Base-by-base conservation (phyloP, 2,888 invertebrate species). In the Amitus sp. region DNA sequence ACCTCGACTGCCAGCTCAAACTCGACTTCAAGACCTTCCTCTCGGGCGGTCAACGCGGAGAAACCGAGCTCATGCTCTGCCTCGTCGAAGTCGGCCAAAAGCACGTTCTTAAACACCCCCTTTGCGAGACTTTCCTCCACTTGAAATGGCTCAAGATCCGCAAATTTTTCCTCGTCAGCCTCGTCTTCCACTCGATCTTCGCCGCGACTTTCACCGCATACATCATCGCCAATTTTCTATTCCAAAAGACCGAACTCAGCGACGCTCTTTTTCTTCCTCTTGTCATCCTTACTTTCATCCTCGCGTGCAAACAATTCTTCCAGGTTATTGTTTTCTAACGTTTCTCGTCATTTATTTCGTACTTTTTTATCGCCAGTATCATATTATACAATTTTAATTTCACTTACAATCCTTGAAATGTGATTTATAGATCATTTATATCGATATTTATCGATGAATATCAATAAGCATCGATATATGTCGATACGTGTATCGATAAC, bases 91-190 rank as follows among this genome's bases (percentile, higher is more conserved):
- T 92, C 1, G 93, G 93, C 1, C 91, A 91, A 66, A 89, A 90
- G 71, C 89, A 92, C 49, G 85, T 94, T 6, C 80, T 94, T 1
- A 92, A 92, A 77, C 94, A 94, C 82, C 94, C 94, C 0, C 85
- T 94, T 0, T 93, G 92, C 65, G 93, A 94, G 80, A 93, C 93
- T 2, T 94, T 94, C 76, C 84, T 94, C 0, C 90, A 90, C 72
- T 82, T 94, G 15, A 94, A 94, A 83, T 94, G 94, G 94, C 84
- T 90, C 50, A 85, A 90, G 68, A 93, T 94, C 67, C 84, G 94
- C 47, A 92, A 92, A 77, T 93, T 93, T 75, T 94, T 94, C 71
- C 84, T 93, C 0, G 85, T 93, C 70, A 92, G 92, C 73, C 85
- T 94, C 23, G 85, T 91, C 48, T 93, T 91, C 73, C 93, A 94